phyloP scores from a whole-genome alignment of 2,113 vertebrate genomes.

The Paraplagusia blochii region DNA sequence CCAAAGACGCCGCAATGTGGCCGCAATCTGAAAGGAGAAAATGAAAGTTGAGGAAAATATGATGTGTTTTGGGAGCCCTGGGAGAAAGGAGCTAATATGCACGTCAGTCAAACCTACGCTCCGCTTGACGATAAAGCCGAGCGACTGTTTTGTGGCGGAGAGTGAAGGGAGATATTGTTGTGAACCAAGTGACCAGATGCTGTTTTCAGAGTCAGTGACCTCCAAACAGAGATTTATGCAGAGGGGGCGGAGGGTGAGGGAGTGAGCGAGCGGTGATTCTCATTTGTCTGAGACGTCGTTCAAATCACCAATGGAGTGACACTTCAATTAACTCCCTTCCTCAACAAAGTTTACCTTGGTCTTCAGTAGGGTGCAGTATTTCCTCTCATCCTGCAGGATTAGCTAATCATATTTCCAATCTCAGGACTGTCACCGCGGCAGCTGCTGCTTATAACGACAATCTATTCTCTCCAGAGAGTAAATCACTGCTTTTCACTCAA shows the following conservation, averaged over 20 bases:
- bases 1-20: constrained; percentile 54
- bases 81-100: constrained; percentile 66
- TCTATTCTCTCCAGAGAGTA: constrained; percentile 42
- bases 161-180: constrained; percentile 58
- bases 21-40: constrained; percentile 62
- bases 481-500: constrained; percentile 23
- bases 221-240: constrained; percentile 66
- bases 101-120: constrained; percentile 61
- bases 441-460: constrained; percentile 55
- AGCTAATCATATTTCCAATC: constrained; percentile 73
- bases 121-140: constrained; percentile 54
- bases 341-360: constrained; percentile 69
- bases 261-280: constrained; percentile 46
- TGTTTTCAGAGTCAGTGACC: constrained; percentile 61
- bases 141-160: constrained; percentile 42
- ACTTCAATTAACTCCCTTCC: constrained; percentile 73
- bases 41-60: constrained; percentile 66
- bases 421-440: constrained; percentile 60
- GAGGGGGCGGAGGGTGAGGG: constrained; percentile 42
- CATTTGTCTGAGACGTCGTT: constrained; percentile 69
- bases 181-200: constrained; percentile 61
- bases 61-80: constrained; percentile 68
- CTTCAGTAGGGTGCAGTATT: constrained; percentile 49
- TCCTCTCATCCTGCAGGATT: constrained; percentile 65
- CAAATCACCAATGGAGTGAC: constrained; percentile 67